Conservation (phyloP, 1,140 invertebrate genomes). For the Helicoverpa armigera region DNA sequence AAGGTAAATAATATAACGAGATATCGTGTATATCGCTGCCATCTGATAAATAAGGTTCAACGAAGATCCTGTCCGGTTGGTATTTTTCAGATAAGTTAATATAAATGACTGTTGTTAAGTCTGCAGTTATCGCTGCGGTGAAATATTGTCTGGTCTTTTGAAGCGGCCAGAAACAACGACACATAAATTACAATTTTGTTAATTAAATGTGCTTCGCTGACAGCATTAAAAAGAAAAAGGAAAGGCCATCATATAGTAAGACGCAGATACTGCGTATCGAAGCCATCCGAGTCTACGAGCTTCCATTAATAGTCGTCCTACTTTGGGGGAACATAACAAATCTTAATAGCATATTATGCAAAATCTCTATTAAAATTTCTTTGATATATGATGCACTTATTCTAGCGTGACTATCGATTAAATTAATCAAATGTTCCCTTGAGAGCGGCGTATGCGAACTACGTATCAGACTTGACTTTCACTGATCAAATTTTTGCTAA, state of each 20-base stretch:
- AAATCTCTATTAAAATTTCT: slow-evolving; percentile 13
- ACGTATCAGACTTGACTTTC: slow-evolving; percentile 77
- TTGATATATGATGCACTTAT: slow-evolving; percentile 31
- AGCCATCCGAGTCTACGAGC: not conserved
- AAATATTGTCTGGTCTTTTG: slow-evolving; percentile 42
- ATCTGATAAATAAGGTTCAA: slow-evolving; percentile 38
- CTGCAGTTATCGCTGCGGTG: slow-evolving; percentile 37
- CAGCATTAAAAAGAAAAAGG: slow-evolving; percentile 35
- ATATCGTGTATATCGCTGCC: slow-evolving; percentile 21
- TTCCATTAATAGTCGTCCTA: slow-evolving; percentile 17
- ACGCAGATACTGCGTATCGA: slow-evolving; percentile 5
- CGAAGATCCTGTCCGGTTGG: slow-evolving; percentile 38
- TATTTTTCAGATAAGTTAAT: slow-evolving; percentile 32
- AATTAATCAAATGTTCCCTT: slow-evolving; percentile 70
- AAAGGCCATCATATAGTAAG: not conserved
- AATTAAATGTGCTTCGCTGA: slow-evolving; percentile 45
- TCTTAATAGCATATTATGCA: slow-evolving; percentile 6
- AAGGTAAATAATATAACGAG: slow-evolving; percentile 24
- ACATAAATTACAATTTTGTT: slow-evolving; percentile 46
- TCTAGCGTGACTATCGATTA: slow-evolving; percentile 64
- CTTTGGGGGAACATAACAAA: not conserved
- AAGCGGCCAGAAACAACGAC: slow-evolving; percentile 5
- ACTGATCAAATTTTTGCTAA: slow-evolving; percentile 86
- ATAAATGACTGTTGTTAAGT: slow-evolving; percentile 45
- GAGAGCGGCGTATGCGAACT: slow-evolving; percentile 49